Conservation (phyloP, 1,140 invertebrate genomes). For the Hycleus cichorii region DNA sequence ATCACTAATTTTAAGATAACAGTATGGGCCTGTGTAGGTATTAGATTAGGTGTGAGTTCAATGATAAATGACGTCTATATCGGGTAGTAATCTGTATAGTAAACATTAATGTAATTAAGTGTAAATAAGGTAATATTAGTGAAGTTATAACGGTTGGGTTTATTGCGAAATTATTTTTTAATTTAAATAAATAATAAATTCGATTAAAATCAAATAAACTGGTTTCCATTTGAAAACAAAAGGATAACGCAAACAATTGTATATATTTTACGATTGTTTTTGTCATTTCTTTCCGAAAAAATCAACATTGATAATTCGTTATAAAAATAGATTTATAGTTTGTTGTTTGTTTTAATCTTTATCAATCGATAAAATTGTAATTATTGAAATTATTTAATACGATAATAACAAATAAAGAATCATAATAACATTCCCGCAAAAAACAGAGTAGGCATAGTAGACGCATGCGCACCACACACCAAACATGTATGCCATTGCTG, state of each 20-base stretch:
- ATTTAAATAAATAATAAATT: too few species aligned
- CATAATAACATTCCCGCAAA: conserved; percentile 24
- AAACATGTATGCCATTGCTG: conserved; percentile 30
- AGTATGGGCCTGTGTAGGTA: too few species aligned
- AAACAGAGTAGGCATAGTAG: conserved; percentile 9
- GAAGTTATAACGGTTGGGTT: too few species aligned
- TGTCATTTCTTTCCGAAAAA: background rate
- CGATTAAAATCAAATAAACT: too few species aligned
- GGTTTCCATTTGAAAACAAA: too few species aligned
- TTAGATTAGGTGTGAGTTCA: too few species aligned
- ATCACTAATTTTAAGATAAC: too few species aligned
- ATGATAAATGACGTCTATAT: too few species aligned
- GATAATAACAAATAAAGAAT: background rate
- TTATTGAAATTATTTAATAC: background rate
- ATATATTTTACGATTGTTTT: background rate
- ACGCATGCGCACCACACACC: conserved; percentile 20
- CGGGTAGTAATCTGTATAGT: too few species aligned
- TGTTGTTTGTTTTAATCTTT: background rate
- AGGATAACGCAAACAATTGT: background rate
- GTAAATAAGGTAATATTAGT: too few species aligned
- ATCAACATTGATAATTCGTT: background rate
- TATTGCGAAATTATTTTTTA: too few species aligned
- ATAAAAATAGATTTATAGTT: background rate
- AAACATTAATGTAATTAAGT: too few species aligned
- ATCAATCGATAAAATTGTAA: background rate